These are phyloP conservation scores for Lagopus muta DNA, from an alignment of 2,113 vertebrate species.

Conservation along the genomic window DNA sequence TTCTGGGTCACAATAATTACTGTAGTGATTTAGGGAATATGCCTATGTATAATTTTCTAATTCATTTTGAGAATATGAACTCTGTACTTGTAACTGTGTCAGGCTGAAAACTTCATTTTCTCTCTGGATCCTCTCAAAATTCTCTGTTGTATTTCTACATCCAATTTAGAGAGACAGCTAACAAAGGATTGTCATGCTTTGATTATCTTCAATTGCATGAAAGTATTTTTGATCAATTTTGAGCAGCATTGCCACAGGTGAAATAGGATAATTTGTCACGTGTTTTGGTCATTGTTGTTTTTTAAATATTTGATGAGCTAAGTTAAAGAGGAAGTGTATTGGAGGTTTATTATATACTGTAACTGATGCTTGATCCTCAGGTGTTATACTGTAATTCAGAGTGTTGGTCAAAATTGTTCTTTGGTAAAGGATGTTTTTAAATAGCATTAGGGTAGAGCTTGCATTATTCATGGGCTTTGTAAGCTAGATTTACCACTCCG, in stretches of 20 bases:
- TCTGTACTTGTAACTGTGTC: constrained; percentile 16
- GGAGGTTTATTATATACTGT: neutral
- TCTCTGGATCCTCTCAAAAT: neutral
- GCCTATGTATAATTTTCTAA: neutral
- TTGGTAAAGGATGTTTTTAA: neutral
- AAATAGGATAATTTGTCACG: neutral
- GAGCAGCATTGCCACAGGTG: neutral
- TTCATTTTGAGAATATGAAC: neutral
- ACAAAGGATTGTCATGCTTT: fast-evolving
- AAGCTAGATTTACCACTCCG: neutral
- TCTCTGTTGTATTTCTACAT: neutral
- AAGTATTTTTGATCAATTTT: neutral
- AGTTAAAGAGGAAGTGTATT: neutral
- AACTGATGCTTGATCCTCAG: neutral
- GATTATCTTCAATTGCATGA: neutral
- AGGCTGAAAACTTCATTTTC: neutral
- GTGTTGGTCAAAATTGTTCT: neutral
- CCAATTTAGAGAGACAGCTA: neutral
- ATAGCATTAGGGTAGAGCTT: neutral
- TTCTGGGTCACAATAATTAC: constrained; percentile 63
- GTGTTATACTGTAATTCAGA: neutral
- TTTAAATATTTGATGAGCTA: neutral
- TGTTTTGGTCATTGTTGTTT: neutral
- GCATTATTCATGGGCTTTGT: neutral
- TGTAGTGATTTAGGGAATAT: constrained; percentile 53